Conservation (phyloP, 2,888 invertebrate genomes). For the Argyresthia albistria region DNA sequence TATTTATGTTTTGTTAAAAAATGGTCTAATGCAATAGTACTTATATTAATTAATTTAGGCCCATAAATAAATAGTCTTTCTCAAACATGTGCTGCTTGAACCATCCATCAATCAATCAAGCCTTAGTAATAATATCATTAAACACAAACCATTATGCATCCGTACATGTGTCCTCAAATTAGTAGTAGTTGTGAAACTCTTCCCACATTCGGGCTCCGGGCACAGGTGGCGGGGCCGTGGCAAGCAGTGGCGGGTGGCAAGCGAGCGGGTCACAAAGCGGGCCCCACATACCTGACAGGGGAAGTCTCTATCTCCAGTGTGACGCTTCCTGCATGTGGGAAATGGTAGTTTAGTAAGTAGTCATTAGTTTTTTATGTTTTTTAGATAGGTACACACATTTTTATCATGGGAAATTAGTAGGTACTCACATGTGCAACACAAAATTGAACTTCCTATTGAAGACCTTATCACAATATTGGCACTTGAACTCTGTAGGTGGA, state of each 20-base stretch:
- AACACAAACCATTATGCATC: constrained; percentile 30
- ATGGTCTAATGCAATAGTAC: no score
- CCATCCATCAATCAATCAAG: no score
- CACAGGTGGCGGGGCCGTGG: constrained; percentile 25
- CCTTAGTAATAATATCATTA: not conserved
- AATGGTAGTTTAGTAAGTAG: no score
- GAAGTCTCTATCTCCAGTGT: constrained; percentile 27
- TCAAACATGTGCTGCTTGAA: not conserved
- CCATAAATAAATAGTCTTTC: not conserved
- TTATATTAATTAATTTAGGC: no score
- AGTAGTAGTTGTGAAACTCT: constrained; percentile 33
- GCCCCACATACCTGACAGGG: constrained; percentile 27
- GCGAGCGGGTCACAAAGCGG: constrained; percentile 22
- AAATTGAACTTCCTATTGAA: constrained; percentile 41
- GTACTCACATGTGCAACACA: constrained; percentile 35
- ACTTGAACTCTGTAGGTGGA: constrained; percentile 21
- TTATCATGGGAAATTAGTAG: constrained; percentile 2
- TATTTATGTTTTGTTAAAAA: no score
- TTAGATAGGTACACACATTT: no score
- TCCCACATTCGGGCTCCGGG: constrained; percentile 27
- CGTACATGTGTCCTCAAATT: constrained; percentile 38
- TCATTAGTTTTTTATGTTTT: no score
- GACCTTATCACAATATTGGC: constrained; percentile 31
- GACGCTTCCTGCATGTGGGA: constrained; percentile 25
- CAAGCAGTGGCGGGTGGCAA: constrained; percentile 27